Evolutionary conservation across 2,888 invertebrate species (phyloP).

Genomic region (Balanococcus diminutus): DNA sequence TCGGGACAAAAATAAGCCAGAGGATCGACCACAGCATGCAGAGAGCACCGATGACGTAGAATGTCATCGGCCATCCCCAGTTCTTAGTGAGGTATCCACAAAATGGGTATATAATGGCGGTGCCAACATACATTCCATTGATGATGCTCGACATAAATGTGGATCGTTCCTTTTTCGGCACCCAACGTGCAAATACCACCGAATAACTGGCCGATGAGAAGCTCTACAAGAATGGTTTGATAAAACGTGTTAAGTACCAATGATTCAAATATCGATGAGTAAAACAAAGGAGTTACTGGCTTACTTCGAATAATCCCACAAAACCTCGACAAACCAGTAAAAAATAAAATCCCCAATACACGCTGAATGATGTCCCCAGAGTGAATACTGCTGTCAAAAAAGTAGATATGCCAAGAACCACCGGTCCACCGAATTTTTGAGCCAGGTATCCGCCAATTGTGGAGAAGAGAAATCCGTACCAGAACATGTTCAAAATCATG

Average conservation of each 20-base stretch:
- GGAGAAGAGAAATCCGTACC: slow-evolving; percentile 85
- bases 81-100: background rate
- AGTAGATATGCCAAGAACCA: slow-evolving; percentile 78
- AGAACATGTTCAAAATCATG: slow-evolving; percentile 81
- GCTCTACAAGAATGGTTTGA: background rate
- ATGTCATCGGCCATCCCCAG: background rate
- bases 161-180: background rate
- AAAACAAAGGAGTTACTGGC: background rate
- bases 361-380: slow-evolving; percentile 73
- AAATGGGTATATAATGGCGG: background rate
- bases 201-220: background rate
- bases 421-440: slow-evolving; percentile 79
- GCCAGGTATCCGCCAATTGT: slow-evolving; percentile 86
- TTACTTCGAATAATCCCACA: background rate
- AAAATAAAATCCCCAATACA: background rate
- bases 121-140: background rate
- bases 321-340: background rate
- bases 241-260: no score
- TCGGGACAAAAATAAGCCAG: background rate
- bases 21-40: background rate
- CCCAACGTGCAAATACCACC: slow-evolving; percentile 15
- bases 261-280: background rate
- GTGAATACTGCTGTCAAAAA: slow-evolving; percentile 79
- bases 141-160: background rate
- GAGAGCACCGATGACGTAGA: background rate